Evolutionary conservation across 2,888 invertebrate species (phyloP).

Genomic region (Antitype chi): DNA sequence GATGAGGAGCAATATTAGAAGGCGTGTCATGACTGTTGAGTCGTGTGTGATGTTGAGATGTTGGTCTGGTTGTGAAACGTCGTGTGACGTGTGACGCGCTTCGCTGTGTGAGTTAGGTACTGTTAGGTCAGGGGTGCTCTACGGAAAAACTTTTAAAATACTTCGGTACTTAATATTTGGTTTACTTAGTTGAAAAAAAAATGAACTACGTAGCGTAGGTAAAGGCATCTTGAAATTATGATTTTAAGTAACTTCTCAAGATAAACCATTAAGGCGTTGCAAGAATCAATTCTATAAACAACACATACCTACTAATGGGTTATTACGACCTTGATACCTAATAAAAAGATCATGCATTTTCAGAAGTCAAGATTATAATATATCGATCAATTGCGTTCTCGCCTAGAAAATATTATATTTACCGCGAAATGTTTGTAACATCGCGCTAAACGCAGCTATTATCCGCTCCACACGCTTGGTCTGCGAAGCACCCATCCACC

Average conservation of each 20-base stretch:
- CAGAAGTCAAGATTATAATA: not conserved
- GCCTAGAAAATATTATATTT: not conserved
- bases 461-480: conserved; percentile 52
- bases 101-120: conserved; percentile 61
- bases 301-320: not conserved
- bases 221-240: not conserved
- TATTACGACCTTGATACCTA: not conserved
- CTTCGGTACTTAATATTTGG: too few relatives aligned
- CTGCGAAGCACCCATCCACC: conserved; percentile 29
- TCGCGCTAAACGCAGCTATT: conserved; percentile 58
- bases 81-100: conserved; percentile 69
- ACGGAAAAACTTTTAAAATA: conserved; percentile 47
- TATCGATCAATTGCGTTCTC: not conserved
- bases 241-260: not conserved
- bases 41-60: conserved; percentile 53
- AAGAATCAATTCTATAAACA: not conserved
- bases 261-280: not conserved
- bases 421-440: conserved; percentile 44
- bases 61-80: conserved; percentile 70
- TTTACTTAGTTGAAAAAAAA: too few relatives aligned
- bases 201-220: not conserved
- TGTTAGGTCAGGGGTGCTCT: conserved; percentile 74
- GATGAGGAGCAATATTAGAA: conserved; percentile 72
- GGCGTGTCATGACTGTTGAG: conserved; percentile 66
- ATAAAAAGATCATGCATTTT: too few relatives aligned